These are phyloP conservation scores for Gari tellinella DNA, from an alignment of 2,888 invertebrate genomes.

Conservation along the genomic window DNA sequence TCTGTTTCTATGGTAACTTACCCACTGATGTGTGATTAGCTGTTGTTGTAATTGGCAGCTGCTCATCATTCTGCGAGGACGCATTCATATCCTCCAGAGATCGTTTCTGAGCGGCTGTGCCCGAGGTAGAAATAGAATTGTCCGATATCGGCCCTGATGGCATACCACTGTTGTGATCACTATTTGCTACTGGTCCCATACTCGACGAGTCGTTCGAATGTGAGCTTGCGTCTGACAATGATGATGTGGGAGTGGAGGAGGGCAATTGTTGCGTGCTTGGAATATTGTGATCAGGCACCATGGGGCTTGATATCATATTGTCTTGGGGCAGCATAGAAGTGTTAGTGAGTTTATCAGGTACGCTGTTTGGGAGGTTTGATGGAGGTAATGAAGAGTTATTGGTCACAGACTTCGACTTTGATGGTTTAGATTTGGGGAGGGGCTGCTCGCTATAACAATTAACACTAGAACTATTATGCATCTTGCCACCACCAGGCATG, in stretches of 20 bases:
- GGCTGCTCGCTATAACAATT: conserved; percentile 48
- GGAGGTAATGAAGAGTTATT: conserved; percentile 36
- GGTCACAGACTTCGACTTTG: conserved; percentile 51
- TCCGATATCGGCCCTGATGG: conserved; percentile 12
- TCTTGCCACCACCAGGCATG: conserved; percentile 38
- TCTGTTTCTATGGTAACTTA: conserved; percentile 36
- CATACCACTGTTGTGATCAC: conserved; percentile 12
- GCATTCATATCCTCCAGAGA: conserved; percentile 18
- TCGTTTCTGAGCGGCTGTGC: conserved; percentile 7
- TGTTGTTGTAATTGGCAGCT: conserved; percentile 51
- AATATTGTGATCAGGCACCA: conserved; percentile 34
- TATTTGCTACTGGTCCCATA: conserved; percentile 56
- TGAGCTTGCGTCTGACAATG: conserved; percentile 52
- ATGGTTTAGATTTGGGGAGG: conserved; percentile 49
- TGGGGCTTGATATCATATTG: conserved; percentile 34
- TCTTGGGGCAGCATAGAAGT: conserved; percentile 26
- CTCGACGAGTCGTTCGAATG: conserved; percentile 56
- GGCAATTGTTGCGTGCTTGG: conserved; percentile 48
- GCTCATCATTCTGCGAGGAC: conserved; percentile 26
- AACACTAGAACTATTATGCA: conserved; percentile 57
- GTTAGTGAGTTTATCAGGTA: conserved; percentile 28
- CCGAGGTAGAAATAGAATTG: conserved; percentile 20
- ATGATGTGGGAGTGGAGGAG: conserved; percentile 47
- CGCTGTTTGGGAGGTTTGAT: conserved; percentile 40
- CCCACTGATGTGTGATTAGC: conserved; percentile 53